Conservation (phyloP, 2,113 vertebrate genomes). For the Nothocercus nigrocapillus region DNA sequence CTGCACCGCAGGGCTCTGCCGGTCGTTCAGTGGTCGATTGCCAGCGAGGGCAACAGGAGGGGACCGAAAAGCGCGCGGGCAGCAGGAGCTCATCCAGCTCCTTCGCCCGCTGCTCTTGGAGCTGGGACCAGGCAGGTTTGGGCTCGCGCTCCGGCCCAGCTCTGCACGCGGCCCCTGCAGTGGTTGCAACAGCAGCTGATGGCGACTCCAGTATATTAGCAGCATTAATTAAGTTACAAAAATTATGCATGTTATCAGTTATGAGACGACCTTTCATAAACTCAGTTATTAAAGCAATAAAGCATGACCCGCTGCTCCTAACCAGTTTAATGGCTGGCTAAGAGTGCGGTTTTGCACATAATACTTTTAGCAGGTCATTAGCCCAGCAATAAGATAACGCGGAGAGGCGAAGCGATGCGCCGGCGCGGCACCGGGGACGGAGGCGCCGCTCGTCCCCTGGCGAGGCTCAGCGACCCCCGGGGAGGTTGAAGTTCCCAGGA, state of each 20-base stretch:
- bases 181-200: slow-evolving; percentile 59
- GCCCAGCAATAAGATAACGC: slow-evolving; percentile 54
- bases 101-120: not conserved
- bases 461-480: too few species aligned
- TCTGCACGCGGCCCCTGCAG: not conserved
- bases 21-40: too few species aligned
- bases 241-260: slow-evolving; percentile 50
- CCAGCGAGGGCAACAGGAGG: too few species aligned
- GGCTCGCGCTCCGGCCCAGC: not conserved
- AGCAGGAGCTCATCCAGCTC: not conserved
- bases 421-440: not conserved
- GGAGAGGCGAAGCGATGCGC: slow-evolving; percentile 14
- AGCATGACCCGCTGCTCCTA: slow-evolving; percentile 44
- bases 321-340: slow-evolving; percentile 53
- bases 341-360: slow-evolving; percentile 41
- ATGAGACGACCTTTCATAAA: slow-evolving; percentile 57
- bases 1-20: not conserved
- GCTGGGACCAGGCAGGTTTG: not conserved
- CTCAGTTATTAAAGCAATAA: slow-evolving; percentile 61
- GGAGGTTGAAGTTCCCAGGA: too few species aligned
- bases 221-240: slow-evolving; percentile 68
- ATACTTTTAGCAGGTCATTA: slow-evolving; percentile 64
- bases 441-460: not conserved
- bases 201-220: slow-evolving; percentile 68
- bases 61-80: too few species aligned